phyloP scores from a whole-genome alignment of 2,797 vertebrate genomes.

The Lemur catta region DNA sequence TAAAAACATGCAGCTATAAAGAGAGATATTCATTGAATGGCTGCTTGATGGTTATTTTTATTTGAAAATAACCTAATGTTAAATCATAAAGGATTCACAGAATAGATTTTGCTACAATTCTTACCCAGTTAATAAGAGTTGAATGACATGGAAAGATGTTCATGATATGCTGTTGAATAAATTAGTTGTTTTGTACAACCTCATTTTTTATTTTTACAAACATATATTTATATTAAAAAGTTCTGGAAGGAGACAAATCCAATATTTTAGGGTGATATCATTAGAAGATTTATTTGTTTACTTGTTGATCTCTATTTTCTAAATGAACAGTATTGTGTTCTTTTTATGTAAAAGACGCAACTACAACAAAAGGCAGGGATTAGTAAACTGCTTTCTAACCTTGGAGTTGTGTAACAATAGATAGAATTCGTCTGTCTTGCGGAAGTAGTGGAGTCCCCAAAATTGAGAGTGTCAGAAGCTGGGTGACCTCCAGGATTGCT shows the following conservation, averaged over 20 bases:
- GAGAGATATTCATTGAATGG: not conserved
- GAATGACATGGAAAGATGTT: not conserved
- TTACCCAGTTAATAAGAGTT: not conserved
- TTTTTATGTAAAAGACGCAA: not conserved
- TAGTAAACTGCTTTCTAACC: not conserved
- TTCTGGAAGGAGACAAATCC: not conserved
- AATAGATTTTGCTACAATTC: not conserved
- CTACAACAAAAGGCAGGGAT: not conserved
- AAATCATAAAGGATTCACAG: constrained; percentile 9
- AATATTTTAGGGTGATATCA: not conserved
- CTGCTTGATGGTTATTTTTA: constrained; percentile 28
- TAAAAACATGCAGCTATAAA: not conserved
- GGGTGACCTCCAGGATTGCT: not conserved
- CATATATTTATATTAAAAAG: not conserved
- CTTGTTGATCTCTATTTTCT: constrained; percentile 5
- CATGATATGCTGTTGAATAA: not conserved
- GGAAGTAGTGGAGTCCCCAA: not conserved
- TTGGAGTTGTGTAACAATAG: not conserved
- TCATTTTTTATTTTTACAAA: not conserved
- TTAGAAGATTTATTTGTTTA: not conserved
- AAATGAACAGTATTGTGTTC: not conserved
- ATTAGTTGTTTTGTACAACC: not conserved
- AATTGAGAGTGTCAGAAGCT: not conserved
- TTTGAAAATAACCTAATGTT: constrained; percentile 21
- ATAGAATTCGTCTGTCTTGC: not conserved